Base-by-base conservation (phyloP, 2,888 invertebrate genomes). In the Exephanes ischioxanthus region DNA sequence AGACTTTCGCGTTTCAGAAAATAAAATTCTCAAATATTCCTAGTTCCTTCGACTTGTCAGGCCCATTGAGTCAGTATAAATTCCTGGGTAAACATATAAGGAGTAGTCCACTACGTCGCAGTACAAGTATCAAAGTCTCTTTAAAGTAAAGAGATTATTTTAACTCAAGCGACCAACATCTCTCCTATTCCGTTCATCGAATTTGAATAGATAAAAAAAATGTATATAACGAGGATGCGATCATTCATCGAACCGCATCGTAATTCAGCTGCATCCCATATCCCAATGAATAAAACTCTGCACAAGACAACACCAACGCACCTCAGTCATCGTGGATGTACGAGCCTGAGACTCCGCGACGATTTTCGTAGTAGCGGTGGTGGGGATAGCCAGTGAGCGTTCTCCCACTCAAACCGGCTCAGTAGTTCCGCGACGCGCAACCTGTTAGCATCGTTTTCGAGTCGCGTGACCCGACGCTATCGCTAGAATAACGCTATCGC, bases 371-470 rank as follows among this genome's bases (percentile, higher is more conserved):
- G 22, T 19, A 55, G 53, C 19, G 67, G 68, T 7, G 19, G 76
- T 55, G 85, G 79, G 67, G 67, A 53, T 55, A 67, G 67, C 9
- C 77, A 66, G 77, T 77, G 30, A 77, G 41, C 77, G 77, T 77
- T 55, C 77, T 67, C 77, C 67, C 55, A 67, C 51, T 81, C 83
- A 58, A 81, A 86, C 86, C 86, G 85, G 87, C 88, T 82, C 92
- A 93, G 93, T 93, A 88, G 88, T 88, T 76, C 71, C 88, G 90
- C 90, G 92, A 88, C 91, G 91, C 90, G 93, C 92, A 90, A 90
- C 88, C 88, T 87, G 91, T 90, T 86, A 86, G 85, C 87, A 84
- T 90, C 86, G 89, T 79, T 79, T 61, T 37, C 51, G 66, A 33
- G 63, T 58, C 37, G 53, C 53, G 48, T 58, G 61, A 61, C 41